Base-by-base conservation (phyloP, 2,888 invertebrate species). In the Cephalotes varians region DNA sequence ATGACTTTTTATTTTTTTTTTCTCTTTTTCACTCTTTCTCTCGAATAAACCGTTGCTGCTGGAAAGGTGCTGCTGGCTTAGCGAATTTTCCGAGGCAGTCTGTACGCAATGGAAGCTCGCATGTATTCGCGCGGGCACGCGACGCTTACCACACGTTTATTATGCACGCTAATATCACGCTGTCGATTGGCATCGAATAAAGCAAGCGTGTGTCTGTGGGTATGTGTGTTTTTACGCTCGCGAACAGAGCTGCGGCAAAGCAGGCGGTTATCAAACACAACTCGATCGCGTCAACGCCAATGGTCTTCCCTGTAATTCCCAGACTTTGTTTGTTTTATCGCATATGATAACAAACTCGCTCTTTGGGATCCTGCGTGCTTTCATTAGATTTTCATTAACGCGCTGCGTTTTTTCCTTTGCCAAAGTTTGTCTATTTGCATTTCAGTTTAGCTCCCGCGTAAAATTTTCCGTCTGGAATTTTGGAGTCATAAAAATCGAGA, bases 131-230 rank as follows among this genome's bases (percentile, higher is more conserved):
- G 65, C 7, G n/a, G 28, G 10, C 18, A 31, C 74, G 47, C 25
- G 15, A 73, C 40, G 4, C 34, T 15, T 6, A 25, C n/a, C 31
- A 3, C 31, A 56, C 44, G 34, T 21, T 69, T 79, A n/a, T n/a
- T n/a, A 47, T 69, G 34, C 56, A 69, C 77, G 56, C 37, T 21
- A 56, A 77, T 67, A 56, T 56, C 40, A 34, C 25, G 10, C 47
- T 47, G 44, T 56, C 44, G 77, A 79, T 69, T 40, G 40, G 69
- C 18, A 44, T 7, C 44, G 69, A 79, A 69, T 79, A 69, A 79
- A 44, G 67, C 28, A 40, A 64, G 62, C n/a, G 21, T 49, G 44
- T n/a, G 25, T 49, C 25, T 15, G 7, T 5, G 69, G 21, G n/a
- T n/a, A n/a, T n/a, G n/a, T 31, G n/a, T 64, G 28, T 65, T 76